These are phyloP conservation scores for Fopius arisanus DNA, from an alignment of 1,140 invertebrate genomes.

Conservation along the genomic window DNA sequence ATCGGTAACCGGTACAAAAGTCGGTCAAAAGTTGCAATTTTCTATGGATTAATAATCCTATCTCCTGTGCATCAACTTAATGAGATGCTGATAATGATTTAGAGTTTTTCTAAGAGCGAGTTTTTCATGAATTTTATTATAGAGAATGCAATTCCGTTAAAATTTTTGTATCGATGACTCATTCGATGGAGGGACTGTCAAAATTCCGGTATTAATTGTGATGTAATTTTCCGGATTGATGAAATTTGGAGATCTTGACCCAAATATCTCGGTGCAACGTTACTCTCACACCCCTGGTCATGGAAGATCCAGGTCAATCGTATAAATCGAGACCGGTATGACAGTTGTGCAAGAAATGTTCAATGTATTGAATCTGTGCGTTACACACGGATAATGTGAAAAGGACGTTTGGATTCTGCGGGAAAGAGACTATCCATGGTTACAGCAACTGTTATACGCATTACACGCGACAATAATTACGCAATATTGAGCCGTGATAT, in stretches of 20 bases:
- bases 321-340: background rate
- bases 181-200: too few species aligned
- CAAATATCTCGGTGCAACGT: background rate
- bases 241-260: conserved; percentile 15
- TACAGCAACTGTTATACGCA: conserved; percentile 32
- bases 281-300: background rate
- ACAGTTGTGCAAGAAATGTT: background rate
- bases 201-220: too few species aligned
- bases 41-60: background rate
- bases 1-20: background rate
- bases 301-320: background rate
- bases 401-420: conserved; percentile 17
- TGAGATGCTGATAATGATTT: background rate
- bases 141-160: too few species aligned
- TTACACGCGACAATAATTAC: conserved; percentile 30
- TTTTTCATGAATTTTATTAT: too few species aligned
- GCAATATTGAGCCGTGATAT: conserved; percentile 25
- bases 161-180: too few species aligned
- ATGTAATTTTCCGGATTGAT: background rate
- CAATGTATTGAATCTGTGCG: conserved; percentile 13
- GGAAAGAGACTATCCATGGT: conserved; percentile 11
- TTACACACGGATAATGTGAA: background rate
- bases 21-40: background rate
- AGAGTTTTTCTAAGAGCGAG: background rate
- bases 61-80: background rate